phyloP scores from a whole-genome alignment of 35 echinoderm and acorn worm species.

The Apostichopus japonicus region DNA sequence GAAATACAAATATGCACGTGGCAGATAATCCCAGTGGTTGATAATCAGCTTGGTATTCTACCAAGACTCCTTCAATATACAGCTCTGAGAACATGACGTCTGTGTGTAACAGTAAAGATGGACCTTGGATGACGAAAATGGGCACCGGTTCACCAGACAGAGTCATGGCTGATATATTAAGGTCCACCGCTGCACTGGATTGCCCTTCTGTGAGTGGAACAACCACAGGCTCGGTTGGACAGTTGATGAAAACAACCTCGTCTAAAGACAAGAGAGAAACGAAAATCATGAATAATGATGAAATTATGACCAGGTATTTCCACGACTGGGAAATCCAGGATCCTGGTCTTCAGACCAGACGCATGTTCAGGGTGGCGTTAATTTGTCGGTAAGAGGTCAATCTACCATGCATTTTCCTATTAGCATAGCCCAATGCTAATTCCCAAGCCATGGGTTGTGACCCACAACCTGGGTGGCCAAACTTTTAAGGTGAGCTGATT shows the following conservation, averaged over 20 bases:
- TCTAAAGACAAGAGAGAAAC: background rate
- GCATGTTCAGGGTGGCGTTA: too few species aligned
- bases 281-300: background rate
- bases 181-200: background rate
- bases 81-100: background rate
- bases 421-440: too few species aligned
- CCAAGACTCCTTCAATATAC: background rate
- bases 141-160: background rate
- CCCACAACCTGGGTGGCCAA: too few species aligned
- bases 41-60: background rate
- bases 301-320: too few species aligned
- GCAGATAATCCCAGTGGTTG: background rate
- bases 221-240: background rate
- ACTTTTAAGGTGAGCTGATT: too few species aligned
- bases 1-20: background rate
- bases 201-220: background rate
- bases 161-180: conserved; percentile 1
- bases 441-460: too few species aligned
- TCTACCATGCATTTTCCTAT: too few species aligned
- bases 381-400: too few species aligned
- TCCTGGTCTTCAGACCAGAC: too few species aligned
- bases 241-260: conserved; percentile 2
- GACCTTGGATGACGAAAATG: background rate
- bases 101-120: background rate
- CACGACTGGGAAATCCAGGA: too few species aligned